Percentiles rank a stretch among this genome's conserved stretches.
Evolutionary conservation across 2,888 invertebrate species (phyloP).

Genomic region (Seira ritae): DNA sequence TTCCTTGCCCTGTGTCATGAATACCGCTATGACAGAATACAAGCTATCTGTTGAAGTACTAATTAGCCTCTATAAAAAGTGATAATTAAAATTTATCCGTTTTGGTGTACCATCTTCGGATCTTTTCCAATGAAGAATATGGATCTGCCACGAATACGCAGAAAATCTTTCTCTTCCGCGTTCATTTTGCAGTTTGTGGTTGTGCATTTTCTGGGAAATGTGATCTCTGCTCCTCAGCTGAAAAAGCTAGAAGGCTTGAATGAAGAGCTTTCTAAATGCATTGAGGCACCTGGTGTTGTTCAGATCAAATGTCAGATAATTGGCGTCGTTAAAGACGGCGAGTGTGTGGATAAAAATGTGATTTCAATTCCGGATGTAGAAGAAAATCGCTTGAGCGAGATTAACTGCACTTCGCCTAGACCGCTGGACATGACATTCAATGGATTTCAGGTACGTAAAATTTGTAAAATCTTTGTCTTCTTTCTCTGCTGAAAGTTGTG

Average conservation of each 20-base stretch:
- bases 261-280: neutral
- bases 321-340: neutral
- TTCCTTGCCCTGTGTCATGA: too few species aligned
- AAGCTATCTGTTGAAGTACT: too few species aligned
- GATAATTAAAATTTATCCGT: too few species aligned
- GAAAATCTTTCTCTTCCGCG: too few species aligned
- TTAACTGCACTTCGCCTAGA: conserved; percentile 57
- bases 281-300: conserved; percentile 37
- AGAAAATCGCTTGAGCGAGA: conserved; percentile 36
- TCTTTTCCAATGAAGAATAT: too few species aligned
- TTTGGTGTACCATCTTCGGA: too few species aligned
- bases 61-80: too few species aligned
- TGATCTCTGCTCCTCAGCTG: too few species aligned
- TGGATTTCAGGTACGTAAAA: conserved; percentile 53
- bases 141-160: too few species aligned
- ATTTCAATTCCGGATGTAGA: conserved; percentile 43
- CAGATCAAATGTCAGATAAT: conserved; percentile 41
- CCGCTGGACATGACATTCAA: conserved; percentile 54
- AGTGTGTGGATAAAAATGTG: conserved; percentile 32
- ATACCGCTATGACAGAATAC: too few species aligned
- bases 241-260: neutral
- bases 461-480: neutral
- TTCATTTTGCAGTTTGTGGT: too few species aligned
- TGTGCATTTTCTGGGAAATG: too few species aligned
- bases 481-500: neutral